Conservation (phyloP, 2,113 vertebrate species). For the Psittacus erithacus region DNA sequence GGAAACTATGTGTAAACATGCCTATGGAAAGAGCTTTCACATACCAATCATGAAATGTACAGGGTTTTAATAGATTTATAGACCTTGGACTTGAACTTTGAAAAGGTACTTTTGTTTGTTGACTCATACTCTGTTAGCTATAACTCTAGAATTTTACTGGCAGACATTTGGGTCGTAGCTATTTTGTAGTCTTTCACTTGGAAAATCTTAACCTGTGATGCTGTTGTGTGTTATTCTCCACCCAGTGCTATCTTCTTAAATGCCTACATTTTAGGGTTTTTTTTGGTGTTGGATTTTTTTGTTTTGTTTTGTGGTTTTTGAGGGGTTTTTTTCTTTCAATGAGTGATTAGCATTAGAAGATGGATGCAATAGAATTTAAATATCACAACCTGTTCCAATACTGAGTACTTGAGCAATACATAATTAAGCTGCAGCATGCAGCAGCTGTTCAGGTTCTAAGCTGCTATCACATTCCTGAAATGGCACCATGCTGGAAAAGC, state of each 20-base stretch:
- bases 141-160: not conserved
- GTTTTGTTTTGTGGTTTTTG: not conserved
- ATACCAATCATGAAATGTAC: not conserved
- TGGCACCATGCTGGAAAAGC: too few species aligned
- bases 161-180: not conserved
- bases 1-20: conserved; percentile 51
- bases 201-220: not conserved
- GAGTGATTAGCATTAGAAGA: not conserved
- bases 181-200: not conserved
- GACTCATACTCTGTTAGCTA: not conserved
- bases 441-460: not conserved
- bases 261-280: not conserved
- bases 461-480: not conserved
- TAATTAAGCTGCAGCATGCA: conserved; percentile 30
- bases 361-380: conserved; percentile 9
- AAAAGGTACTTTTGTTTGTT: not conserved
- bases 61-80: not conserved
- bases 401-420: conserved; percentile 23
- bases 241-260: not conserved
- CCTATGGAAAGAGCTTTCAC: conserved; percentile 37
- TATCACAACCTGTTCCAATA: conserved; percentile 38
- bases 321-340: not conserved
- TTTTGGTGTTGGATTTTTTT: not conserved
- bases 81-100: not conserved
- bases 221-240: not conserved